Evolutionary conservation across 2,113 vertebrate species (phyloP).

Genomic region (Boleophthalmus pectinirostris): DNA sequence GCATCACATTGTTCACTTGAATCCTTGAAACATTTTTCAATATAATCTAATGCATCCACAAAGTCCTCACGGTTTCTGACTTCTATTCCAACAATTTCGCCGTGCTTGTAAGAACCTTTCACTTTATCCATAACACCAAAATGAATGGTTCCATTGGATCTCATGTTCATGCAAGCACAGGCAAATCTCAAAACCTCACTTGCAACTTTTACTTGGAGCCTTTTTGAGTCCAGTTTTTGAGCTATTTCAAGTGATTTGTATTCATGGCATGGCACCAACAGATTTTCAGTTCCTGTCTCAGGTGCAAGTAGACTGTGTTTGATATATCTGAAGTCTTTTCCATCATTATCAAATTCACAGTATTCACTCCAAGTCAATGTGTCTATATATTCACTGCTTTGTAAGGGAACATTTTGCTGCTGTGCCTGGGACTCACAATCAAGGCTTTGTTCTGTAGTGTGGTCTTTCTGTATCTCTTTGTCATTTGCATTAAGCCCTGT

Average conservation of each 20-base stretch:
- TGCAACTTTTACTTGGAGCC: slow-evolving; percentile 67
- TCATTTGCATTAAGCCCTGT: neutral
- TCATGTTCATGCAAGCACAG: slow-evolving; percentile 78
- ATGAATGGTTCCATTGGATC: slow-evolving; percentile 81
- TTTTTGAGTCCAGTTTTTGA: slow-evolving; percentile 44
- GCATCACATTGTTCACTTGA: slow-evolving; percentile 33
- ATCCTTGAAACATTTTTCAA: slow-evolving; percentile 60
- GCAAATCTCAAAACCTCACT: slow-evolving; percentile 74
- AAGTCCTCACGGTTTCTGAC: slow-evolving; percentile 39
- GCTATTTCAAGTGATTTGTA: slow-evolving; percentile 73
- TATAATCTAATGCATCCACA: slow-evolving; percentile 63
- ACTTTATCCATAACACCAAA: slow-evolving; percentile 76
- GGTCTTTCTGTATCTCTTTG: neutral
- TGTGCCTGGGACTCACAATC: neutral
- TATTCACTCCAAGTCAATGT: slow-evolving; percentile 5
- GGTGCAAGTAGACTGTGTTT: slow-evolving; percentile 66
- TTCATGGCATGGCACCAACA: slow-evolving; percentile 78
- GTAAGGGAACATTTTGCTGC: neutral
- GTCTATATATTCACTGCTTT: neutral
- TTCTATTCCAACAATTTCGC: slow-evolving; percentile 68
- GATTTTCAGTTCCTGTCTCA: slow-evolving; percentile 67
- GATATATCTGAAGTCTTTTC: slow-evolving; percentile 66
- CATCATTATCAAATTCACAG: slow-evolving; percentile 58
- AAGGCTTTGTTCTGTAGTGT: neutral
- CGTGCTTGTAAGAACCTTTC: slow-evolving; percentile 40